Evolutionary conservation across 1,140 invertebrate genomes (phyloP).

Genomic region (Hyphantria cunea): DNA sequence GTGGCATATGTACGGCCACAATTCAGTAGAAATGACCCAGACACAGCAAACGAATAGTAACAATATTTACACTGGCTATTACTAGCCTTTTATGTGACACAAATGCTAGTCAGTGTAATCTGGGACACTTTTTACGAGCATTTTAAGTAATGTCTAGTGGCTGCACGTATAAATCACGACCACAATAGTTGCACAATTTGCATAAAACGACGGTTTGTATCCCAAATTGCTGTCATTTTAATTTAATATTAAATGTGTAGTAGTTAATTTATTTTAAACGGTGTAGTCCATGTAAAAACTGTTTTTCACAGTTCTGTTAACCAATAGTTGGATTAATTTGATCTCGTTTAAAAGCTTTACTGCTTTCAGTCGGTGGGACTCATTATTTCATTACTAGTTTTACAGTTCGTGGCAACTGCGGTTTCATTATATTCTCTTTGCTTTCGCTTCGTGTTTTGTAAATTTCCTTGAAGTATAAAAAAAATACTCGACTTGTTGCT

Average conservation of each 20-base stretch:
- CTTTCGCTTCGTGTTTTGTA: slow-evolving; percentile 3
- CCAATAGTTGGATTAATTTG: slow-evolving; percentile 47
- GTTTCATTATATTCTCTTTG: slow-evolving; percentile 4
- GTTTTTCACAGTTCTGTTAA: slow-evolving; percentile 32
- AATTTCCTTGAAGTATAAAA: too few species aligned
- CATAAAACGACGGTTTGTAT: slow-evolving; percentile 52
- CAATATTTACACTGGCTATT: slow-evolving; percentile 57
- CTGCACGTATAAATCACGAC: slow-evolving; percentile 49
- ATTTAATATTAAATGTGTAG: slow-evolving; percentile 49
- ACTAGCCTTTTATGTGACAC: slow-evolving; percentile 52
- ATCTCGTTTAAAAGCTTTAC: slow-evolving; percentile 39
- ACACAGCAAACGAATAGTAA: slow-evolving; percentile 43
- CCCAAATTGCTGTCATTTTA: slow-evolving; percentile 51
- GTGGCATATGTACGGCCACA: slow-evolving; percentile 46
- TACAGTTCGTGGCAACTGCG: background rate
- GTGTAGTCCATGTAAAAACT: slow-evolving; percentile 37
- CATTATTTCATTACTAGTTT: slow-evolving; percentile 20
- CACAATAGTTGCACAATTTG: slow-evolving; percentile 57
- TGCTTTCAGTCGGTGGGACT: slow-evolving; percentile 26
- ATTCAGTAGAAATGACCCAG: slow-evolving; percentile 46
- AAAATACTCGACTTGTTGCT: too few species aligned
- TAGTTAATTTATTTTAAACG: slow-evolving; percentile 46
- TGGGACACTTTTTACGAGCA: slow-evolving; percentile 55
- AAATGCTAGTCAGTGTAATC: slow-evolving; percentile 54
- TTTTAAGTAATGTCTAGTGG: slow-evolving; percentile 54